These are phyloP conservation scores for Lerema accius DNA, from an alignment of 1,140 invertebrate genomes.

Conservation along the genomic window DNA sequence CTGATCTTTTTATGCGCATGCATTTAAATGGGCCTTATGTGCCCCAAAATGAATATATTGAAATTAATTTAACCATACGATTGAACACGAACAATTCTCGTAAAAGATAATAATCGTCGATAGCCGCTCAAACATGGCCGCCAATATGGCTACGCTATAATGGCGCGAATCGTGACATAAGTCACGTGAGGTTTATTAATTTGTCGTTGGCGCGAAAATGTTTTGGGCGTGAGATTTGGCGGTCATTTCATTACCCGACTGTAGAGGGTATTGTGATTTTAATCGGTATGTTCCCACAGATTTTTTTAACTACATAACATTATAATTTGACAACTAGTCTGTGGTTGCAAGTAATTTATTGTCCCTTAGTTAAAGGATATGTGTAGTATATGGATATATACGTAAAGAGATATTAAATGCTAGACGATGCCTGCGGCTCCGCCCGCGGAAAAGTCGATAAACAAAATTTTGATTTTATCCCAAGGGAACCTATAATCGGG, in stretches of 20 bases:
- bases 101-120: slow-evolving; percentile 51
- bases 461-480: too few species aligned
- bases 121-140: slow-evolving; percentile 42
- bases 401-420: too few species aligned
- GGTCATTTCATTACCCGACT: background rate
- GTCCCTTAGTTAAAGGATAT: too few species aligned
- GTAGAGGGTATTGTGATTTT: too few species aligned
- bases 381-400: too few species aligned
- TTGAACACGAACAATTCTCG: slow-evolving; percentile 38
- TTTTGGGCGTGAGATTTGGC: background rate
- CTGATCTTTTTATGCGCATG: slow-evolving; percentile 3
- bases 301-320: too few species aligned
- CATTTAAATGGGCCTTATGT: slow-evolving; percentile 32
- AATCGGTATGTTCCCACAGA: too few species aligned
- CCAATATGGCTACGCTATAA: slow-evolving; percentile 37
- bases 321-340: too few species aligned
- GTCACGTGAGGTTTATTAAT: slow-evolving; percentile 9
- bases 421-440: too few species aligned
- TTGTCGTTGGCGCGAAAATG: slow-evolving; percentile 1
- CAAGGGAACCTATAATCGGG: too few species aligned
- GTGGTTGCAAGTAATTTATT: too few species aligned
- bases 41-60: background rate
- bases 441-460: too few species aligned
- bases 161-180: slow-evolving; percentile 42
- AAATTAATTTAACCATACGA: background rate